Base-by-base conservation (phyloP, 2,113 vertebrate species). In the Psilopsiagon aymara region DNA sequence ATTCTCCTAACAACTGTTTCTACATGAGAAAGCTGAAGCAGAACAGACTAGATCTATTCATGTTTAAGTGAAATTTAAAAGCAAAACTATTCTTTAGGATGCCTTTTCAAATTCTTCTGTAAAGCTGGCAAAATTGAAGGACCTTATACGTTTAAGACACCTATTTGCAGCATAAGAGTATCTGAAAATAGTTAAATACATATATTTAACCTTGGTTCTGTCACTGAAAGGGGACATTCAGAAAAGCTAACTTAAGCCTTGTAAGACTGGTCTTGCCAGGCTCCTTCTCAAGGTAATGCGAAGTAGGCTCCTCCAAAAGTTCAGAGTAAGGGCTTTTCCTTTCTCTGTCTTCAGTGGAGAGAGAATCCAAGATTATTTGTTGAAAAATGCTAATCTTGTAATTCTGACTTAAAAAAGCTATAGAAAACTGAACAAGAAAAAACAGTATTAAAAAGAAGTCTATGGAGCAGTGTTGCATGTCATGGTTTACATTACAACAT, bases 61-160 rank as follows among this genome's bases (percentile, higher is more conserved):
- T 12, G 7, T 10, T 60, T 43, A 51, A 83, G 10, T 53, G 60
- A 28, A 2, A 68, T 68, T 44, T 62, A 76, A 62, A 93, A 62
- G 41, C 17, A 2, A 73, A 82, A 41, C 27, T 68, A 23, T 51
- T 81, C n/a, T 62, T 86, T 35, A 66, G 10, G 25, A 67, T 59
- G 28, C 2, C 24, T 77, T 93, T 66, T 37, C n/a, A 73, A 92
- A 73, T 62, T 73, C 31, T 82, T 93, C 44, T 44, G 27, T 92
- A 15, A 71, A 86, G 13, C 5, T 31, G 14, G 8, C 27, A 91
- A 92, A 88, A 86, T 9, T 67, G 57, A 79, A 79, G 53, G 24
- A 8, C 15, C 15, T 71, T 44, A 9, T 12, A 52, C 0, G 3
- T 60, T 88, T 67, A 49, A 82, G 68, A 71, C 28, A 71, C 2